phyloP scores from a whole-genome alignment of 2,888 invertebrate genomes.

The Hypercompe scribonia region DNA sequence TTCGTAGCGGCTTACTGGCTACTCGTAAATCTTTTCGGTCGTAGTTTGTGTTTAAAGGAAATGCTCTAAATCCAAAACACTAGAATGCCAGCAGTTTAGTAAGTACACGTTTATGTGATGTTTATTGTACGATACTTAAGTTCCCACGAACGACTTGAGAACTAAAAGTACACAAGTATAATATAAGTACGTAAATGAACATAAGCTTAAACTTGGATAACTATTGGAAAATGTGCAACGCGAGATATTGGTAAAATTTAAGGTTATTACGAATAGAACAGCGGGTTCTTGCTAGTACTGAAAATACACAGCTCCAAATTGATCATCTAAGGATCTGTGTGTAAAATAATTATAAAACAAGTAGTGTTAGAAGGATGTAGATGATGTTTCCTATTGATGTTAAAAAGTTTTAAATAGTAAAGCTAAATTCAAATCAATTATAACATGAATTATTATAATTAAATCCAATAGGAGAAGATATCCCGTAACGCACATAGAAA shows the following conservation, averaged over 20 bases:
- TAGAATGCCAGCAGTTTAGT: constrained; percentile 30
- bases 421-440: background rate
- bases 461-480: background rate
- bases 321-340: too few species aligned
- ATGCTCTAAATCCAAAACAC: constrained; percentile 33
- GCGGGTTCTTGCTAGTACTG: background rate
- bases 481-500: background rate
- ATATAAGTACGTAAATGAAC: background rate
- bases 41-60: constrained; percentile 41
- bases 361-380: background rate
- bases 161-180: background rate
- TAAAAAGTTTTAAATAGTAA: too few species aligned
- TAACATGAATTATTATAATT: too few species aligned
- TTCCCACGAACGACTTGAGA: background rate
- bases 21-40: constrained; percentile 44
- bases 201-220: background rate
- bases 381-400: too few species aligned
- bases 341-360: background rate
- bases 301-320: background rate
- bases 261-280: background rate
- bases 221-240: background rate
- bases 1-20: constrained; percentile 32
- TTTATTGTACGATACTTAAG: constrained; percentile 15
- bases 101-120: constrained; percentile 2
- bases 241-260: background rate